These are phyloP conservation scores for Actinia equina DNA, from an alignment of 64 coral and sea anemone species.

Conservation along the genomic window DNA sequence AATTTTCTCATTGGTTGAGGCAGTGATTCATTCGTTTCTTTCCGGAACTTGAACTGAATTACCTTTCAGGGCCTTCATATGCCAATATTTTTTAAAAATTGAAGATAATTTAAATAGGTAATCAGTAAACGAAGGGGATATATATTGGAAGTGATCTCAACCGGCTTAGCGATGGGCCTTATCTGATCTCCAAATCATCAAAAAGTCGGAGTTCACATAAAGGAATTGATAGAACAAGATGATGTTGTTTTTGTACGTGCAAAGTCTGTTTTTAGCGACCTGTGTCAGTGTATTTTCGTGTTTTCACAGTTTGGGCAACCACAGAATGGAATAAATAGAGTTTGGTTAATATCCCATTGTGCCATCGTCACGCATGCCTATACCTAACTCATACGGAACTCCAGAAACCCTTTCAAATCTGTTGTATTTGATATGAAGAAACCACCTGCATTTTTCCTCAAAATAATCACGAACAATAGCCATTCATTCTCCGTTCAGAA, in stretches of 20 bases:
- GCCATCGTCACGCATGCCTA: background rate
- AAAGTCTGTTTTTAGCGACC: background rate
- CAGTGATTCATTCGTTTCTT: background rate
- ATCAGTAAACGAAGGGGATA: background rate
- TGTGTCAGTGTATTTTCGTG: background rate
- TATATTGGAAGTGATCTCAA: background rate
- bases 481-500: background rate
- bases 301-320: background rate
- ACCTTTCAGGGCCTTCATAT: background rate
- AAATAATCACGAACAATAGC: background rate
- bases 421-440: background rate
- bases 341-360: background rate
- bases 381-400: background rate
- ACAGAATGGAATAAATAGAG: conserved; percentile 5
- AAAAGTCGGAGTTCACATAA: background rate
- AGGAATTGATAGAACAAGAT: background rate
- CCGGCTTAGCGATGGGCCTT: background rate
- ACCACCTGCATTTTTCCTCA: background rate
- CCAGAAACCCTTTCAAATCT: background rate
- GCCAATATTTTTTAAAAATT: background rate
- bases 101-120: background rate
- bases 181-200: background rate
- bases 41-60: background rate
- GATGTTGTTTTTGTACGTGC: background rate
- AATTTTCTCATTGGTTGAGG: background rate